These are phyloP conservation scores for Lithophane ornitopus DNA, from an alignment of 2,888 invertebrate genomes.

Conservation along the genomic window DNA sequence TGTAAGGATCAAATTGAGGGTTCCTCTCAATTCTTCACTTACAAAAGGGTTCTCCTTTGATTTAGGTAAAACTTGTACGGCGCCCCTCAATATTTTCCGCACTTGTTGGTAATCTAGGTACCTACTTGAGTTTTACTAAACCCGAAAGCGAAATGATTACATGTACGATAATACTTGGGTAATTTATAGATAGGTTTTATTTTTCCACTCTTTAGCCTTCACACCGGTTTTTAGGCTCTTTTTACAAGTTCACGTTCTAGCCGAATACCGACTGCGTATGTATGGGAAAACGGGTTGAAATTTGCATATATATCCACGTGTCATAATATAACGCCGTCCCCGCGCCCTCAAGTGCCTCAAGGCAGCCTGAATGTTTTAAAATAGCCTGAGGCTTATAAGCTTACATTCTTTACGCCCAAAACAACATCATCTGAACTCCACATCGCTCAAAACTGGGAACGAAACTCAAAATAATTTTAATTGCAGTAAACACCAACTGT, in stretches of 20 bases:
- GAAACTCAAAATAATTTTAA: conserved; percentile 43
- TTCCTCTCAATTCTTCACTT: conserved; percentile 52
- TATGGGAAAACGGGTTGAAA: neutral
- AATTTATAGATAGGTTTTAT: neutral
- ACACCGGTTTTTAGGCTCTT: neutral
- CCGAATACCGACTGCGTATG: too few species aligned
- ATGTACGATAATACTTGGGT: neutral
- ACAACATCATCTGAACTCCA: neutral
- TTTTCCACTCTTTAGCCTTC: neutral
- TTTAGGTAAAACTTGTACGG: conserved; percentile 49
- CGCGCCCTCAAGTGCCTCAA: too few species aligned
- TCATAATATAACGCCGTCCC: neutral
- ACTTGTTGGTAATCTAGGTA: conserved; percentile 23
- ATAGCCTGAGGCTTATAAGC: neutral
- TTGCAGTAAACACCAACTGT: conserved; percentile 17
- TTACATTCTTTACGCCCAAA: neutral
- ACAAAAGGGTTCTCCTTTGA: conserved; percentile 54
- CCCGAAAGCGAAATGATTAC: conserved; percentile 18
- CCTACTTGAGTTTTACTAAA: conserved; percentile 21
- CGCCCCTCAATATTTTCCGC: conserved; percentile 37
- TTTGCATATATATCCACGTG: neutral
- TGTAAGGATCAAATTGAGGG: conserved; percentile 54
- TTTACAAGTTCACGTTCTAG: neutral
- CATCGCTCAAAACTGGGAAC: neutral
- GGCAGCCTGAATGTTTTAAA: neutral